phyloP scores from a whole-genome alignment of 2,113 vertebrate species.

The Ctenomys sociabilis region DNA sequence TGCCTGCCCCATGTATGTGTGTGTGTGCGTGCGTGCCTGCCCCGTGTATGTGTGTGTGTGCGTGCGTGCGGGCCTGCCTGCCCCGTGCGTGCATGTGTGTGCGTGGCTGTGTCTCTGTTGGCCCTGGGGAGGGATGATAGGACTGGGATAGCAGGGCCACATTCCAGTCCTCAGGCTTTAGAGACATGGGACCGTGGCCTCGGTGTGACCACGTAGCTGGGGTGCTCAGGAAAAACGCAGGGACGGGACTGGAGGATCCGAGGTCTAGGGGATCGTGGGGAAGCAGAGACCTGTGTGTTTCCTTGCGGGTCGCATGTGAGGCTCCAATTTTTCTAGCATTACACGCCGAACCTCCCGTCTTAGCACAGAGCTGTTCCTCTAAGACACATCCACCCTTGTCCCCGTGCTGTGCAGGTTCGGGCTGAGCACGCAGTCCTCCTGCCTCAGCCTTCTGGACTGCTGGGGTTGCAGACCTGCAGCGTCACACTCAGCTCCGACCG shows the following conservation, averaged over 20 bases:
- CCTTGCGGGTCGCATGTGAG: too few relatives aligned
- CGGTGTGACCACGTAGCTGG: fast-evolving
- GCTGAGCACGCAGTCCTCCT: background rate
- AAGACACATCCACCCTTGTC: background rate
- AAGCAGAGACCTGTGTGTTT: too few relatives aligned
- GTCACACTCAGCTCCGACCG: background rate
- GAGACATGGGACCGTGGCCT: background rate
- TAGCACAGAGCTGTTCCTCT: background rate
- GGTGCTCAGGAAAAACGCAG: background rate
- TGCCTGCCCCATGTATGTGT: too few relatives aligned
- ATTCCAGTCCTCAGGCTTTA: background rate
- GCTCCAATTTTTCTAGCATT: background rate
- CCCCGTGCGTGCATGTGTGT: too few relatives aligned
- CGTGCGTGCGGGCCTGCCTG: fast-evolving
- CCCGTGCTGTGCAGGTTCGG: background rate
- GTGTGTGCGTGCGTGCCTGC: too few relatives aligned
- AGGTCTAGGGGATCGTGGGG: fast-evolving
- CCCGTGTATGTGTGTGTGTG: fast-evolving
- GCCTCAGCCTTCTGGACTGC: background rate
- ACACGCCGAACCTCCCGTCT: background rate
- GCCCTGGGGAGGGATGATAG: background rate
- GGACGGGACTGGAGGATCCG: fast-evolving
- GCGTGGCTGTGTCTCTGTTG: fast-evolving
- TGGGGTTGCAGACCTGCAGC: background rate
- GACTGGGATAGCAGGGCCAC: too few relatives aligned